Evolutionary conservation across 92 coral and sea anemone genomes (phyloP).

Genomic region (Pocillopora grandis): DNA sequence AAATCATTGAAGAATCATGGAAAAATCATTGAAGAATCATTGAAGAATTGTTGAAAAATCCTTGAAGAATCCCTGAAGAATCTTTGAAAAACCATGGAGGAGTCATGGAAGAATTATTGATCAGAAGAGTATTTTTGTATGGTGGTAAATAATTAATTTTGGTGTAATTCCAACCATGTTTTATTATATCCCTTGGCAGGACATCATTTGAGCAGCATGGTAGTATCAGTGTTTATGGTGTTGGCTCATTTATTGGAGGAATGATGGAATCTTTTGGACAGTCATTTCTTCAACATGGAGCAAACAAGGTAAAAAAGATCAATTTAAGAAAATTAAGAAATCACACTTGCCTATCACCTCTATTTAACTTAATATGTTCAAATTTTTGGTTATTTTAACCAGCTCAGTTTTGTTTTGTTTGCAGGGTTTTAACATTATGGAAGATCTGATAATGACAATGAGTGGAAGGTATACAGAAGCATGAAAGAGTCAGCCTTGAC

Average conservation of each 20-base stretch:
- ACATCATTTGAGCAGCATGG: slow-evolving; percentile 89
- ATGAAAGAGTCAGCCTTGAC: not conserved
- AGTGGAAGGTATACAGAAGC: slow-evolving; percentile 28
- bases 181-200: slow-evolving; percentile 43
- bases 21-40: no score
- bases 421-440: slow-evolving; percentile 89
- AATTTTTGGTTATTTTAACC: not conserved
- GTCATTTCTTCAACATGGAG: slow-evolving; percentile 75
- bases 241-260: slow-evolving; percentile 79
- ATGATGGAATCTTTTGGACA: slow-evolving; percentile 78
- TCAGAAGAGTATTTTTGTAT: not conserved
- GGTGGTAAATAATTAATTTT: no score
- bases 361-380: not conserved
- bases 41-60: no score
- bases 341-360: not conserved
- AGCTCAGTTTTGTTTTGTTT: not conserved
- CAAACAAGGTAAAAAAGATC: slow-evolving; percentile 64
- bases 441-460: slow-evolving; percentile 71
- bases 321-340: not conserved
- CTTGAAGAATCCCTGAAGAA: no score
- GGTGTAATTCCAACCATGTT: not conserved
- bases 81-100: no score
- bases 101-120: not conserved
- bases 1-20: no score
- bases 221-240: slow-evolving; percentile 75